Conservation (phyloP, 2,797 vertebrate species). For the Meda fulgida region DNA sequence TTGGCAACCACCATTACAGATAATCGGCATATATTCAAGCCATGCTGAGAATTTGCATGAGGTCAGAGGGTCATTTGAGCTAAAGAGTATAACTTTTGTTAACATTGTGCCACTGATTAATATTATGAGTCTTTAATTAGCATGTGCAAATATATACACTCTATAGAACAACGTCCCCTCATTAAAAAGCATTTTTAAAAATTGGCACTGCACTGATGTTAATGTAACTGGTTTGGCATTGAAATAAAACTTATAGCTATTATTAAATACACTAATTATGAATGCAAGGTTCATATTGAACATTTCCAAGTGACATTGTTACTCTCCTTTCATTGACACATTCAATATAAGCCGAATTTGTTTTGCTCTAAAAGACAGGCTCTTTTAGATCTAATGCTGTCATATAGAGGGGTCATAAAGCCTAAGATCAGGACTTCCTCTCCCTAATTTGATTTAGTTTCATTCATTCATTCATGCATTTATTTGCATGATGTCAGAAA, state of each 20-base stretch:
- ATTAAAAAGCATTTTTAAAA: conserved; percentile 25
- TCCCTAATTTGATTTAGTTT: neutral
- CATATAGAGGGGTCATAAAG: neutral
- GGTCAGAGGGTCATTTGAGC: conserved; percentile 28
- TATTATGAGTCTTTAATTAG: conserved; percentile 32
- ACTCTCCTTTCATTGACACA: neutral
- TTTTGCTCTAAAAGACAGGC: neutral
- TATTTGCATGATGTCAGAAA: conserved; percentile 41
- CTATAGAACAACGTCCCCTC: neutral
- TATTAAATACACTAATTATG: neutral
- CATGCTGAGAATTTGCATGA: conserved; percentile 44
- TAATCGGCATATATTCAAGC: conserved; percentile 51
- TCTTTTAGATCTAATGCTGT: neutral
- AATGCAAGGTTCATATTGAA: conserved; percentile 3
- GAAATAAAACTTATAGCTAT: neutral
- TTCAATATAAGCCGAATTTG: neutral
- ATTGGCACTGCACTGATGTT: neutral
- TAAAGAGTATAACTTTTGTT: conserved; percentile 47
- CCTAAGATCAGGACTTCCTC: neutral
- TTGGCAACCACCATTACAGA: conserved; percentile 50
- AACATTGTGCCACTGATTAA: conserved; percentile 27
- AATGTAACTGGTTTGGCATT: neutral
- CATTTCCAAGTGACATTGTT: neutral
- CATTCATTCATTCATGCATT: neutral
- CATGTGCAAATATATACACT: conserved; percentile 37